Conservation (phyloP, 2,113 vertebrate species). For the Anguilla rostrata region DNA sequence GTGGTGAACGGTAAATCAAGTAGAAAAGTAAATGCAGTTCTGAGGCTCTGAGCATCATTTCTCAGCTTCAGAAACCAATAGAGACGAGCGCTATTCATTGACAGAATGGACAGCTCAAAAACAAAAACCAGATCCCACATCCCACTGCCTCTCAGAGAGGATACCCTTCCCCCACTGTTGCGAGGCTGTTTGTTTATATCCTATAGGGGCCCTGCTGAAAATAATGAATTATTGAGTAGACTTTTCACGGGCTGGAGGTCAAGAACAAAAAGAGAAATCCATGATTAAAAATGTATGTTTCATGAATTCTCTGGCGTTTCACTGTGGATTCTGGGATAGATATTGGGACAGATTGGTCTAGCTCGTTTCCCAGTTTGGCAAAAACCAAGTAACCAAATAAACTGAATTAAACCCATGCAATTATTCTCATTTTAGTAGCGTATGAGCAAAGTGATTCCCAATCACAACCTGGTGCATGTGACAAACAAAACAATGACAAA, state of each 20-base stretch:
- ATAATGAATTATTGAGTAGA: constrained; percentile 74
- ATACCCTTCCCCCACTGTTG: not conserved
- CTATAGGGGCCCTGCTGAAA: constrained; percentile 40
- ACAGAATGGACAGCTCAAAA: not conserved
- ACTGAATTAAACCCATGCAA: constrained; percentile 25
- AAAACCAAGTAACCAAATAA: constrained; percentile 34
- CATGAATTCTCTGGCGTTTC: constrained; percentile 61
- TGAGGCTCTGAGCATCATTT: not conserved
- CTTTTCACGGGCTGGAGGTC: constrained; percentile 74
- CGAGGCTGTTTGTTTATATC: constrained; percentile 12
- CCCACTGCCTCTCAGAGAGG: not conserved
- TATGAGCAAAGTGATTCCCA: constrained; percentile 16
- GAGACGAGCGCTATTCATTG: not conserved
- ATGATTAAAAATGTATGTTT: constrained; percentile 76
- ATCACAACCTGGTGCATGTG: constrained; percentile 14
- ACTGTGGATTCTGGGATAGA: constrained; percentile 52
- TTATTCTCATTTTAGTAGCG: constrained; percentile 7
- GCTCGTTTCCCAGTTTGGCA: constrained; percentile 35
- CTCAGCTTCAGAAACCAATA: not conserved
- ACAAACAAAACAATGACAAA: constrained; percentile 8
- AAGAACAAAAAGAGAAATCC: constrained; percentile 50
- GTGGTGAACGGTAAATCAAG: not conserved
- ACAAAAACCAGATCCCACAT: not conserved
- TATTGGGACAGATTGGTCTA: constrained; percentile 48
- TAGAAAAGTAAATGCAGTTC: not conserved